phyloP scores from a whole-genome alignment of 1,140 invertebrate species.

The Nephila pilipes region DNA sequence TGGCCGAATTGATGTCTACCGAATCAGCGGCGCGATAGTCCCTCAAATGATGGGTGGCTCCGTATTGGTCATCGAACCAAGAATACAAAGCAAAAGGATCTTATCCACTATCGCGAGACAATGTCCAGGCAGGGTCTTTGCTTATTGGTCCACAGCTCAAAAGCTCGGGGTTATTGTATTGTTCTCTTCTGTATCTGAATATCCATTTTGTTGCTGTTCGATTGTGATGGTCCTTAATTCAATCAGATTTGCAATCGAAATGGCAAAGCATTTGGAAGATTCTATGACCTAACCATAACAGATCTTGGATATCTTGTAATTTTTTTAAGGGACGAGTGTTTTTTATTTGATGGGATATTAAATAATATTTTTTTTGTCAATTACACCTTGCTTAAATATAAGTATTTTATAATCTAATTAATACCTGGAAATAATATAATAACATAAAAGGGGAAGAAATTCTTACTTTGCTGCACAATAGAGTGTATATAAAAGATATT shows the following conservation, averaged over 20 bases:
- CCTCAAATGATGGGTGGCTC: conserved; percentile 19
- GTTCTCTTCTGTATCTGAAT: background rate
- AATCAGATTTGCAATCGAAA: background rate
- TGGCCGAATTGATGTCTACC: conserved; percentile 38
- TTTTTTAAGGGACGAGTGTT: too few species aligned
- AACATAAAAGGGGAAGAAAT: too few species aligned
- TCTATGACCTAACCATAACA: background rate
- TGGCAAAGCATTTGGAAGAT: background rate
- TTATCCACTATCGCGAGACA: background rate
- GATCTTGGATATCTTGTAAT: background rate
- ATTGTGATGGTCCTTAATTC: background rate
- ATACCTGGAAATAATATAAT: too few species aligned
- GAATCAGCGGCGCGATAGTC: conserved; percentile 43
- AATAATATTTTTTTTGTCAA: too few species aligned
- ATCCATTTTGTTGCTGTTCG: background rate
- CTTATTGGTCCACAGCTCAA: conserved; percentile 13
- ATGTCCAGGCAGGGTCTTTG: conserved; percentile 48
- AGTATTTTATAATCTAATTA: too few species aligned
- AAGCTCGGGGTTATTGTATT: background rate
- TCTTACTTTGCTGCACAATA: too few species aligned
- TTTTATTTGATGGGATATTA: too few species aligned
- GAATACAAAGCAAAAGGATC: conserved; percentile 14
- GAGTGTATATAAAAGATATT: too few species aligned
- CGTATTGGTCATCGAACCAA: conserved; percentile 9
- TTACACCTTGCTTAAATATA: too few species aligned